phyloP scores from a whole-genome alignment of 2,888 invertebrate genomes.

The Lycocerus yunnanus region DNA sequence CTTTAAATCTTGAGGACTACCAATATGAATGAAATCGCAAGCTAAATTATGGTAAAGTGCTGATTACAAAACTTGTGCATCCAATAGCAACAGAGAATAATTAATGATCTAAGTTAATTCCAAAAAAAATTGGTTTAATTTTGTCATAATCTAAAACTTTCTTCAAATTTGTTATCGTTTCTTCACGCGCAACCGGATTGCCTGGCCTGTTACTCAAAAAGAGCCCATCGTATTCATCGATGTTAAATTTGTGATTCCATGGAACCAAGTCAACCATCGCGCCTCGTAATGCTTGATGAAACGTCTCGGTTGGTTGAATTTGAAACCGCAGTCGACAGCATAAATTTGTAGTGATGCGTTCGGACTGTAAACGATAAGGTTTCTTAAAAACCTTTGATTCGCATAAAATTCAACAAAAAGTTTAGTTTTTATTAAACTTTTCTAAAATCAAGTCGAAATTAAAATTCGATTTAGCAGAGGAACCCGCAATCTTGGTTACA shows the following conservation, averaged over 20 bases:
- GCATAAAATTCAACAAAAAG: neutral
- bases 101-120: conserved; percentile 98
- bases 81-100: conserved; percentile 90
- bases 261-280: conserved; percentile 90
- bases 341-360: conserved; percentile 78
- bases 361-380: conserved; percentile 71
- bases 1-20: conserved; percentile 95
- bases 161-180: conserved; percentile 74
- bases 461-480: too few relatives aligned
- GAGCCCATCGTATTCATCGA: conserved; percentile 83
- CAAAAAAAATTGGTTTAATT: conserved; percentile 90
- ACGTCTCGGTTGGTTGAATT: conserved; percentile 94
- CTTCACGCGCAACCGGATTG: conserved; percentile 82
- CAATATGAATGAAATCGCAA: conserved; percentile 99
- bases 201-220: conserved; percentile 99
- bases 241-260: conserved; percentile 77
- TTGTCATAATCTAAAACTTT: conserved; percentile 58
- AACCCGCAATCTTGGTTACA: too few relatives aligned
- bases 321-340: conserved; percentile 94
- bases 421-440: conserved; percentile 84
- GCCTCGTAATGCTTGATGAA: conserved; percentile 81
- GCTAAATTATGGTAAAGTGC: conserved; percentile 85
- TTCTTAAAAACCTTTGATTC: conserved; percentile 58
- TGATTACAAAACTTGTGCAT: conserved; percentile 86
- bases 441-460: too few relatives aligned